Conservation (phyloP, 2,113 vertebrate species). For the Rana temporaria region DNA sequence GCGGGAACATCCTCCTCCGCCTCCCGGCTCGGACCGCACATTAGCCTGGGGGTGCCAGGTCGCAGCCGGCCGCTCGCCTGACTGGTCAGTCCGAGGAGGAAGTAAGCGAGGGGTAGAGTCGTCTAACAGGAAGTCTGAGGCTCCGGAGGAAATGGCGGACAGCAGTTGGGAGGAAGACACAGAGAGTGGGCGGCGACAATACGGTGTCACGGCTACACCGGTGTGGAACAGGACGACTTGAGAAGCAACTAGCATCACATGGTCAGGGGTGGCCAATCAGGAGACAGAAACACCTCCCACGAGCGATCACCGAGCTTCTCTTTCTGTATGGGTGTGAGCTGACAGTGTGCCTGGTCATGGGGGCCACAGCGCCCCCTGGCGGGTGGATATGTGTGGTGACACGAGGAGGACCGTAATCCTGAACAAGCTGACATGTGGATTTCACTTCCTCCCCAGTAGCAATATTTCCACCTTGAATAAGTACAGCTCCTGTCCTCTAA, state of each 20-base stretch:
- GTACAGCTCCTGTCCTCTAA: too few species aligned
- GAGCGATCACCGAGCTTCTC: neutral
- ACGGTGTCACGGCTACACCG: neutral
- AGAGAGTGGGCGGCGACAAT: neutral
- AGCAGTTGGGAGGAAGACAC: neutral
- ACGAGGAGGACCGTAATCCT: too few species aligned
- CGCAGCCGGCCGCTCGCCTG: neutral
- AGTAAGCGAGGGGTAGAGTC: neutral
- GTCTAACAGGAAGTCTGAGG: neutral
- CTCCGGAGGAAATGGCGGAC: conserved; percentile 29
- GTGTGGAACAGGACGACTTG: neutral
- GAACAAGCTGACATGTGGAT: too few species aligned
- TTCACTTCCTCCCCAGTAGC: too few species aligned
- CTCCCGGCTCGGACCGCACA: conserved; percentile 69
- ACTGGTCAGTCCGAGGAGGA: neutral
- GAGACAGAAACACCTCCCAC: neutral
- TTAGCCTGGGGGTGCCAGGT: conserved; percentile 55
- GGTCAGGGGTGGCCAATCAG: neutral
- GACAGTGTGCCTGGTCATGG: neutral
- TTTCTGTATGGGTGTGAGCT: too few species aligned
- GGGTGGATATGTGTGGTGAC: too few species aligned
- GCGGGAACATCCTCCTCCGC: conserved; percentile 80
- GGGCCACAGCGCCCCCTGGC: conserved; percentile 20
- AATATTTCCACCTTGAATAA: too few species aligned
- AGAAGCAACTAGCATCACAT: neutral